A percentile compares a stretch with the other conserved stretches of the same genome.
phyloP scores from a whole-genome alignment of 2,888 invertebrate species.

The Tipula unca region DNA sequence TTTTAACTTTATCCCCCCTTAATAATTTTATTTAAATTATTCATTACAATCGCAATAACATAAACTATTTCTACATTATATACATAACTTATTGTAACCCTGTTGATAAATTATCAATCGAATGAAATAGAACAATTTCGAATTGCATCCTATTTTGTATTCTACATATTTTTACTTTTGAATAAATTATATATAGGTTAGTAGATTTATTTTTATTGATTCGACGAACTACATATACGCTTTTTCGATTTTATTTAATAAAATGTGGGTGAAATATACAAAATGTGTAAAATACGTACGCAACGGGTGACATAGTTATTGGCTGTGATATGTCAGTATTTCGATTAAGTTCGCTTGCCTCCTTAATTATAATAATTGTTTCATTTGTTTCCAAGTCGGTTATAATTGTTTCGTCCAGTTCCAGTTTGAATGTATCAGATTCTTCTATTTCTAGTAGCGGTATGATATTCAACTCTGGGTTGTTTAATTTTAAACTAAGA shows the following conservation, averaged over 20 bases:
- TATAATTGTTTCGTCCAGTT: background rate
- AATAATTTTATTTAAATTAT: background rate
- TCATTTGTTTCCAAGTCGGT: background rate
- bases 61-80: background rate
- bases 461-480: background rate
- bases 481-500: background rate
- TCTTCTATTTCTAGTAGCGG: background rate
- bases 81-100: background rate
- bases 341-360: constrained; percentile 22
- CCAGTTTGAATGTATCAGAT: background rate
- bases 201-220: background rate
- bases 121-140: background rate
- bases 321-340: constrained; percentile 28
- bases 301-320: constrained; percentile 27
- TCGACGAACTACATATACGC: background rate
- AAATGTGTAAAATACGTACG: constrained; percentile 26
- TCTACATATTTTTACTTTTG: background rate
- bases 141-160: background rate
- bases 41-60: background rate
- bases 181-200: constrained; percentile 3
- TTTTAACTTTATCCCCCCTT: background rate
- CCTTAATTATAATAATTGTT: constrained; percentile 20
- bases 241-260: background rate
- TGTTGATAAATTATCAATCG: background rate
- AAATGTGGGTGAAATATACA: background rate